Evolutionary conservation across 2,113 vertebrate species (phyloP).

Genomic region (human (Homo sapiens)): DNA sequence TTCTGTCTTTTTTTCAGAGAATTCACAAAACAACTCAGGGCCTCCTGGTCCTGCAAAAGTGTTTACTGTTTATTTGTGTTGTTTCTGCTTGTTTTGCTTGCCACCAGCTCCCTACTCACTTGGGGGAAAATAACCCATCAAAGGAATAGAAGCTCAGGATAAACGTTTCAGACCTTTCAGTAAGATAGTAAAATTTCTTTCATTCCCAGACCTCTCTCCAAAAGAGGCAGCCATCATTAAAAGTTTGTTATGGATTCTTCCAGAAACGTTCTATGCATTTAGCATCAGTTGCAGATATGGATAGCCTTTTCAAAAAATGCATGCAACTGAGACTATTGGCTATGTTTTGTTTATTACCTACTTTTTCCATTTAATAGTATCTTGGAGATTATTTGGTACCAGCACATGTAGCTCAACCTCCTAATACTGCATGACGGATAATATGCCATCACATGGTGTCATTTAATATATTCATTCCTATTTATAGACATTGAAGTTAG

Average conservation of each 20-base stretch:
- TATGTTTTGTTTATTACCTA: neutral
- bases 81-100: neutral
- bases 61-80: neutral
- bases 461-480: neutral
- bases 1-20: neutral
- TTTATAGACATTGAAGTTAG: neutral
- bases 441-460: neutral
- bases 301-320: neutral
- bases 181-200: neutral
- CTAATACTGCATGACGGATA: accelerated
- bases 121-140: neutral
- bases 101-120: neutral
- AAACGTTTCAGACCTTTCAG: neutral
- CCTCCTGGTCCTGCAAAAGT: neutral
- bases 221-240: neutral
- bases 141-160: neutral
- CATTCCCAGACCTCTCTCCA: neutral
- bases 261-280: neutral
- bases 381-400: neutral
- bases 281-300: neutral
- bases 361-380: neutral
- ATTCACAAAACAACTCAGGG: neutral
- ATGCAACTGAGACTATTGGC: neutral
- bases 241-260: neutral
- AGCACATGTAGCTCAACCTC: neutral